Evolutionary conservation across 2,113 vertebrate species (phyloP).

Genomic region (Alethe diademata): DNA sequence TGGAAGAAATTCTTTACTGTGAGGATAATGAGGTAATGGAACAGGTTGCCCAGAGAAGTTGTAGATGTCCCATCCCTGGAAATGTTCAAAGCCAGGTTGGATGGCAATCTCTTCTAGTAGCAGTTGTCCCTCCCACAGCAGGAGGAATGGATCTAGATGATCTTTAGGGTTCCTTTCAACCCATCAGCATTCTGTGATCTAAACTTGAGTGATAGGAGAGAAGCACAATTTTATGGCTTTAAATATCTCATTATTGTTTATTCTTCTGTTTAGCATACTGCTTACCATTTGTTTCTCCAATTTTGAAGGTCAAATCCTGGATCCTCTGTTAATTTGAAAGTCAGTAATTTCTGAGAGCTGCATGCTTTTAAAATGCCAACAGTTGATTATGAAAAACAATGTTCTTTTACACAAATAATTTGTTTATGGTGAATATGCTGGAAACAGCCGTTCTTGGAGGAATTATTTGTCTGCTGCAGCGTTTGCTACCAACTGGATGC

Average conservation of each 20-base stretch:
- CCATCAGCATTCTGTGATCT: not conserved
- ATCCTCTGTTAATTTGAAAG: not conserved
- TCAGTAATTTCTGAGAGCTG: not conserved
- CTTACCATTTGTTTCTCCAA: not conserved
- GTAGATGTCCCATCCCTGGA: not conserved
- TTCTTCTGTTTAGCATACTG: not conserved
- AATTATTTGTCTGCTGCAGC: not conserved
- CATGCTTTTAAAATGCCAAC: not conserved
- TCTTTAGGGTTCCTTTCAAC: not conserved
- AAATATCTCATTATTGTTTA: not conserved
- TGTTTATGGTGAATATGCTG: not conserved
- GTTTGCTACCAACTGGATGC: not conserved
- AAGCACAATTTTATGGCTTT: not conserved
- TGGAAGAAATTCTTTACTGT: not conserved
- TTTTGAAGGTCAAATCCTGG: not conserved
- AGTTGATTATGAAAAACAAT: not conserved
- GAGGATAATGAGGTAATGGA: not conserved
- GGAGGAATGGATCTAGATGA: not conserved
- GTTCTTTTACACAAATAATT: not conserved
- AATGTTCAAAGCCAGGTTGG: not conserved
- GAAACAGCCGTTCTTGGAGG: not conserved
- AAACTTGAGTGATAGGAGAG: not conserved
- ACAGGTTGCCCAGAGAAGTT: not conserved
- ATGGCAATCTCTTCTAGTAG: not conserved
- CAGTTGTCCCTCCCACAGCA: not conserved